phyloP scores from a whole-genome alignment of 2,797 vertebrate species.

The Dermochelys coriacea region DNA sequence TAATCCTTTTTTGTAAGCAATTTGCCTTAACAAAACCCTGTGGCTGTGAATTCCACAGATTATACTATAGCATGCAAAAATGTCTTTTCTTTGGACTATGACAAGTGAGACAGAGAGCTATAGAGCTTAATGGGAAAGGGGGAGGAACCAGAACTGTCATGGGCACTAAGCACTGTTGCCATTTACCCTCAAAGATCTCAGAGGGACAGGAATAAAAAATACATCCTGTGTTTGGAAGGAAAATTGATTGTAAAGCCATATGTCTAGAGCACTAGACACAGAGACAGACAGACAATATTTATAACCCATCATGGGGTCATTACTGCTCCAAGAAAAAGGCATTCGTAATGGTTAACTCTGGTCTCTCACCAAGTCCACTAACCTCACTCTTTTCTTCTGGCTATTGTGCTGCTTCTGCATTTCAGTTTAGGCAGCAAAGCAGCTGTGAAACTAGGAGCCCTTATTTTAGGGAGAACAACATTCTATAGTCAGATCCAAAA shows the following conservation, averaged over 20 bases:
- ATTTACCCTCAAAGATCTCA: background rate
- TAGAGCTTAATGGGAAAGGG: background rate
- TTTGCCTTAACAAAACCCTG: background rate
- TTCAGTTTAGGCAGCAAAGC: background rate
- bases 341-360: background rate
- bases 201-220: background rate
- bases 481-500: background rate
- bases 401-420: accelerated
- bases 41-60: background rate
- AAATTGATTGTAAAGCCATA: background rate
- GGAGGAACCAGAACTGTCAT: background rate
- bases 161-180: background rate
- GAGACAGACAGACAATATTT: background rate
- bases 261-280: background rate
- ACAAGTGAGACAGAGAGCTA: background rate
- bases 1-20: background rate
- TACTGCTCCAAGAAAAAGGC: background rate
- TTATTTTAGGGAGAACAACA: background rate
- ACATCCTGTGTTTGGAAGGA: background rate
- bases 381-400: background rate
- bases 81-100: background rate
- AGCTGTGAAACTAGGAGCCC: background rate
- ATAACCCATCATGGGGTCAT: background rate
- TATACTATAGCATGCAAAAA: background rate
- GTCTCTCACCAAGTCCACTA: background rate